phyloP scores from a whole-genome alignment of 1,140 invertebrate species.

The Manduca sexta region DNA sequence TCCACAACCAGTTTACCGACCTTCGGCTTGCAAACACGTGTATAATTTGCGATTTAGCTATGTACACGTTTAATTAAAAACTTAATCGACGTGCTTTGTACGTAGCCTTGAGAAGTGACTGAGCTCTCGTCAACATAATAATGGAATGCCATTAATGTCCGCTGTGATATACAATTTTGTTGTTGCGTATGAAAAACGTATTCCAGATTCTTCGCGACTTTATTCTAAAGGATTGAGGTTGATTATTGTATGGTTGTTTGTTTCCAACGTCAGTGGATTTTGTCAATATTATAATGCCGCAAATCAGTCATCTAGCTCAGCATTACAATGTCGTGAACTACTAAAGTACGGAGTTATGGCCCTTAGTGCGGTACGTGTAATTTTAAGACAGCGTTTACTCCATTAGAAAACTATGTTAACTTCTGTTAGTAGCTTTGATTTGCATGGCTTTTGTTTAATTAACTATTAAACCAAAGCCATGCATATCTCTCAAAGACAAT shows the following conservation, averaged over 20 bases:
- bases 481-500: too few species aligned
- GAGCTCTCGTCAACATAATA: conserved; percentile 33
- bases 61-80: conserved; percentile 7
- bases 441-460: too few species aligned
- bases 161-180: conserved; percentile 17
- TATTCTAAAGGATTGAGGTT: not conserved
- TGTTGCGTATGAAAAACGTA: not conserved
- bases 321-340: conserved; percentile 32
- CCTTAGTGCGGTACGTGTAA: not conserved
- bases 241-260: not conserved
- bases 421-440: too few species aligned
- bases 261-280: not conserved
- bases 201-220: not conserved
- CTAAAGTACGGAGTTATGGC: not conserved
- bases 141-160: conserved; percentile 38
- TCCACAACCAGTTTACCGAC: too few species aligned
- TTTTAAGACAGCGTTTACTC: not conserved
- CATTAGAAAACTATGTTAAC: not conserved
- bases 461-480: too few species aligned
- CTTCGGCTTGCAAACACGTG: too few species aligned
- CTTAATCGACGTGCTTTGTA: not conserved
- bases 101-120: conserved; percentile 38
- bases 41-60: too few species aligned
- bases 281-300: conserved; percentile 27
- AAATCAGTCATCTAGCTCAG: conserved; percentile 34